Evolutionary conservation across 2,113 vertebrate species (phyloP).

Genomic region (Melanostigma gelatinosum): DNA sequence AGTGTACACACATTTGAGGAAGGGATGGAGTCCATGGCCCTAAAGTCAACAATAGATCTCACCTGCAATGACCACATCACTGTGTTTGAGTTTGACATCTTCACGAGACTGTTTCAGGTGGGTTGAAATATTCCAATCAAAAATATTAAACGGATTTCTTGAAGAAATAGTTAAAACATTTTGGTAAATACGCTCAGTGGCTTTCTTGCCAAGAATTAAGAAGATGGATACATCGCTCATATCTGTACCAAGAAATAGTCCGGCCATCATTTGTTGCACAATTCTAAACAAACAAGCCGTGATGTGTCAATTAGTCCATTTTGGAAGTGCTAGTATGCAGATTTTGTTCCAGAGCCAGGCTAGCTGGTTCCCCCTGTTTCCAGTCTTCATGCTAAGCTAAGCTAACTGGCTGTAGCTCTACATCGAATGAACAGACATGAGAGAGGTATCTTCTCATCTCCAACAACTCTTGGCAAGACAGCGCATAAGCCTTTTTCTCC

Average conservation of each 20-base stretch:
- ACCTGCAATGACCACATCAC: slow-evolving; percentile 89
- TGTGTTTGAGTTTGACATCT: slow-evolving; percentile 93
- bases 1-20: slow-evolving; percentile 82
- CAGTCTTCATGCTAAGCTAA: neutral
- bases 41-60: slow-evolving; percentile 89
- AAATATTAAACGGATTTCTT: neutral
- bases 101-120: slow-evolving; percentile 92
- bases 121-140: neutral
- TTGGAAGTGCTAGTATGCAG: neutral
- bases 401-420: neutral
- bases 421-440: neutral
- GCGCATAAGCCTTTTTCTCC: neutral
- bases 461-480: neutral
- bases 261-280: neutral
- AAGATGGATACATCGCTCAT: neutral
- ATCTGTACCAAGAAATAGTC: neutral
- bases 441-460: neutral
- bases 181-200: neutral
- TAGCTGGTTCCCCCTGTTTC: neutral
- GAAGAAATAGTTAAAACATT: neutral
- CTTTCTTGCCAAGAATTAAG: neutral
- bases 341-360: too few relatives aligned
- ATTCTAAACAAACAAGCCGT: neutral
- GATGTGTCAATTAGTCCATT: neutral
- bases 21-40: slow-evolving; percentile 84